Base-by-base conservation (phyloP, 1,140 invertebrate genomes). In the Pseudomyrmex sp. region DNA sequence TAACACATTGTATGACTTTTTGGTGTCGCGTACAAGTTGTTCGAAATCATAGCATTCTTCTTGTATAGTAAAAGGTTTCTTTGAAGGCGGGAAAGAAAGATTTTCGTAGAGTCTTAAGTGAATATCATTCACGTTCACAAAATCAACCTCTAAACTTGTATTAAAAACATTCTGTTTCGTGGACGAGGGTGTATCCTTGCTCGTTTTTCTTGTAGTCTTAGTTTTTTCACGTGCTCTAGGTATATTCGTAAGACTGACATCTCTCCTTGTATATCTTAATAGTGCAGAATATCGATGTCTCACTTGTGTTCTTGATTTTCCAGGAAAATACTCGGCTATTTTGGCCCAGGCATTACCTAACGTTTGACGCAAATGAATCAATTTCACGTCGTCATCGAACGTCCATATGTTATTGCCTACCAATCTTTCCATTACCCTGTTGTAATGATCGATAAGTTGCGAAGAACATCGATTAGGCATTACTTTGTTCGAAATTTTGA, bases 391-490 rank as follows among this genome's bases (percentile, higher is more conserved):
- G 48, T 95, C 94, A n/a, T 93, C 86, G 0, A 92, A 8, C 0
- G 93, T 94, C 94, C 95, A 96, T 0, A 85, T 52, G 63, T 91
- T 92, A n/a, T 89, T 89, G 13, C 92, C 90, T 50, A 82, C 23
- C 52, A 92, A 86, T 2, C 92, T 92, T 35, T 92, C 85, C 2
- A 92, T 91, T 26, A 95, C 62, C 5, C 94, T 95, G 12, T 93
- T 90, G 74, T 95, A 96, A 52, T 95, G 95, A 15, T 94, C 92
- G 10, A 94, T 94, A 1, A 96, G 89, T 84, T 96, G 96, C 0
- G 93, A 86, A 9, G 93, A 87, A 0, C 95, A 95, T 52, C 96
- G 94, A 70, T 95, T 89, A 2, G 95, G 95, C 85, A 96, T 94
- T 0, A 95, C 56, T 2, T 91, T 89, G 2, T 93, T 90, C 0